Conservation (phyloP, 2,113 vertebrate genomes). For the Gnathonemus longibarbis region DNA sequence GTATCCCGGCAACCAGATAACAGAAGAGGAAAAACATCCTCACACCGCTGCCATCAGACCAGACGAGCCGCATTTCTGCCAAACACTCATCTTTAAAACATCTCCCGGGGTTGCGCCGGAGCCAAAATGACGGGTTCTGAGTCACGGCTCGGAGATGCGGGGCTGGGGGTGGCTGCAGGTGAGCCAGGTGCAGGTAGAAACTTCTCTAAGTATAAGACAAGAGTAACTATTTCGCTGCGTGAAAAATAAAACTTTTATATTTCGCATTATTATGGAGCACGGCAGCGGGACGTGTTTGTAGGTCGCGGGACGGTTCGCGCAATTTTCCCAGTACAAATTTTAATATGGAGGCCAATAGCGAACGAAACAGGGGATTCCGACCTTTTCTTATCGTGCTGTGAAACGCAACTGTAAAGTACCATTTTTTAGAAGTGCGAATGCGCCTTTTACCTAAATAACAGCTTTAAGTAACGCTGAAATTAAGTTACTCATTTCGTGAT, state of each 20-base stretch:
- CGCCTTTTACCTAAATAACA: not conserved
- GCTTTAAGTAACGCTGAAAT: not conserved
- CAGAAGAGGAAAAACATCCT: conserved; percentile 12
- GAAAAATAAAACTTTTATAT: not conserved
- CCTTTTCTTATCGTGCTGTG: not conserved
- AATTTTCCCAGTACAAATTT: not conserved
- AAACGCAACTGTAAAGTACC: not conserved
- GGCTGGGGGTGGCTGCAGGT: not conserved
- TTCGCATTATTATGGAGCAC: not conserved
- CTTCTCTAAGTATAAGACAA: not conserved
- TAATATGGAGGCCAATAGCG: not conserved
- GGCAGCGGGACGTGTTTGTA: not conserved
- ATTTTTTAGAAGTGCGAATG: not conserved
- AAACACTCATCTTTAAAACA: conserved; percentile 10
- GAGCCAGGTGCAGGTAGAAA: not conserved
- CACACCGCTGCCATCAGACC: not conserved
- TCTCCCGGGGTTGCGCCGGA: not conserved
- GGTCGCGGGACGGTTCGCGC: not conserved
- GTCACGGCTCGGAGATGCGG: not conserved
- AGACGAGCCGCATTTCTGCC: conserved; percentile 9
- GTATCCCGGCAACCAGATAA: conserved; percentile 15
- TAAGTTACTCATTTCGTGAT: not conserved
- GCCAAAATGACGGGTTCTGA: not conserved
- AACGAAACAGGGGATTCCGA: not conserved
- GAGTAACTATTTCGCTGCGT: not conserved